Evolutionary conservation across 2,888 invertebrate species (phyloP), one percentile per base, ranked within the genome.

Genomic region (Drosophila dives): DNA sequence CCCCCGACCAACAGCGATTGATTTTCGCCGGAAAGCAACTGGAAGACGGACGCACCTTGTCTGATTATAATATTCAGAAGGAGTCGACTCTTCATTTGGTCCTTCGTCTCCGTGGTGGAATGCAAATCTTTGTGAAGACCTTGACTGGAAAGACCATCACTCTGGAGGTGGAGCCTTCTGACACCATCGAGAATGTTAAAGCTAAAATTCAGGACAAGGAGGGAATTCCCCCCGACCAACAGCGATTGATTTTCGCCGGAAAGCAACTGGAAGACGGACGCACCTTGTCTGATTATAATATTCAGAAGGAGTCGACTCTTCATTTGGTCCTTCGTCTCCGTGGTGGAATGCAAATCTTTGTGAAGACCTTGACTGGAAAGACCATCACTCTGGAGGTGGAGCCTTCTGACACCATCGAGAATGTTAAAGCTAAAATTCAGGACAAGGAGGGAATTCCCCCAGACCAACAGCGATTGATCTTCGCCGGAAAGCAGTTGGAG

Each of bases 271-370:
- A 82, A 0, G 82, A 82, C 49, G 82, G 84, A 5, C 82, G 82
- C 3, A 82, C 82, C 0, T n/a, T 82, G 0, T 83, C 84, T 0
- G 82, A 82, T 1, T 82, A 82, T 20, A 82, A 82, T 2, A 83
- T 82, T 10, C 82, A 82, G 5, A 82, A 82, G 66, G 82, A 82
- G 54, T 82, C 82, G 0, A 82, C 82, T 0, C 54, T 82, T 0
- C 82, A 82, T 1, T 75, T 82, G 78, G 82, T 82, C 0, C 68
- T 82, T 2, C 81, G 81, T 56, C 75, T 82, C 0, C 77, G 81
- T 2, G 81, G 81, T 36, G 81, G 81, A 3, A 82, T 82, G 81
- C 81, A 82, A 15, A 82, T 82, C 69, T 82, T 82, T n/a, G 84
- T 82, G 7, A 82, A 82, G 61, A 82, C 81, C 0, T 5, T 82